A percentile compares a stretch with the other conserved stretches of the same genome.
These are phyloP conservation scores for Phaetusa simplex DNA, from an alignment of 2,113 vertebrate genomes.

Conservation along the genomic window DNA sequence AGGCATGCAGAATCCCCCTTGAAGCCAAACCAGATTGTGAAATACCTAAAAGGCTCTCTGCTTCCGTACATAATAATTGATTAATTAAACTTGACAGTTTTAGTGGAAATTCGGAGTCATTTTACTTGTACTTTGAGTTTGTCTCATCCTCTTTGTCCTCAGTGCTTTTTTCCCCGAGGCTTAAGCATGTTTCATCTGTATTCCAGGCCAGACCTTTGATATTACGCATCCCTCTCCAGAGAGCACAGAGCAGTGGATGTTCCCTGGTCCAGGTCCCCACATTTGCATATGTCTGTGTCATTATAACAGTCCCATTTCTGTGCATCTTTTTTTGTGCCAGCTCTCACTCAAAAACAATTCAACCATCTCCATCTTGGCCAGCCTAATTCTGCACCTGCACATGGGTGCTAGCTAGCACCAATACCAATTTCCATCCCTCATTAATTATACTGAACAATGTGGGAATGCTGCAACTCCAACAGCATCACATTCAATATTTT, in stretches of 20 bases:
- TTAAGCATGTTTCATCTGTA: neutral
- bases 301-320: neutral
- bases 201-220: neutral
- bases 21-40: neutral
- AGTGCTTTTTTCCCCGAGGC: neutral
- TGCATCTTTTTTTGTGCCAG: neutral
- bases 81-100: neutral
- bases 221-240: neutral
- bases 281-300: neutral
- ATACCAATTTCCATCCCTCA: neutral
- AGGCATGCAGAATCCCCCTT: neutral
- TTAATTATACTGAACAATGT: neutral
- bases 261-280: neutral
- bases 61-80: neutral
- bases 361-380: neutral
- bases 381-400: neutral
- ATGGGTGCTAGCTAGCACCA: neutral
- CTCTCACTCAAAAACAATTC: neutral
- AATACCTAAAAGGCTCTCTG: neutral
- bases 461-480: neutral
- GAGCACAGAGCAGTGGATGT: neutral
- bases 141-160: neutral
- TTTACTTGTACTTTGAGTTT: neutral
- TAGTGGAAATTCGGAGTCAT: neutral
- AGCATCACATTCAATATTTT: neutral